Evolutionary conservation across 2,888 invertebrate species (phyloP).

Genomic region (Eupithecia exiguata): DNA sequence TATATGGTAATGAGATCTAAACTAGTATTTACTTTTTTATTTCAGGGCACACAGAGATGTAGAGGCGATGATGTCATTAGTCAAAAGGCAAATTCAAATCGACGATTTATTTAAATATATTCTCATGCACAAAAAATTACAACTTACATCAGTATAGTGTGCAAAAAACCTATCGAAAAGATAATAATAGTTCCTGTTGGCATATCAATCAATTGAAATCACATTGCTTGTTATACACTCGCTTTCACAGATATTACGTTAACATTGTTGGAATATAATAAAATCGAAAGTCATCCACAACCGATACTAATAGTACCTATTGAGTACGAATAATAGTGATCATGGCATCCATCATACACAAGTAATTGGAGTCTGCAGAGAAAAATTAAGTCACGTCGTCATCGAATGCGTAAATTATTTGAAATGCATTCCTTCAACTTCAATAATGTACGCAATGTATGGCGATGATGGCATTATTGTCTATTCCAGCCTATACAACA

Average conservation of each 20-base stretch:
- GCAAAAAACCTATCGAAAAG: conserved; percentile 7
- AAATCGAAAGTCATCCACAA: conserved; percentile 62
- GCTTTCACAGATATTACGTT: conserved; percentile 42
- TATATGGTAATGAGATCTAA: conserved; percentile 39
- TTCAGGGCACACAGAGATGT: conserved; percentile 14
- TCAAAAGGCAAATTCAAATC: conserved; percentile 12
- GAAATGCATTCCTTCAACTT: no score
- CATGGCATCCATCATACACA: conserved; percentile 2
- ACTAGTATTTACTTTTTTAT: conserved; percentile 28
- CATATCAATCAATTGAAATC: conserved; percentile 25
- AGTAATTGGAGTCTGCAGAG: not conserved
- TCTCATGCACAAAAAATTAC: conserved; percentile 1
- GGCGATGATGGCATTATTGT: no score
- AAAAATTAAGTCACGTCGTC: no score
- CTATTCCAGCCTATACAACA: no score
- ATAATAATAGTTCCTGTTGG: conserved; percentile 4
- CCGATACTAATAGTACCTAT: conserved; percentile 46
- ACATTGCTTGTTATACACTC: conserved; percentile 23
- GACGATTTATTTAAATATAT: not conserved
- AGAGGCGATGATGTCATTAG: conserved; percentile 15
- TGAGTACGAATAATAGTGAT: conserved; percentile 12
- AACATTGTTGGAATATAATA: conserved; percentile 50
- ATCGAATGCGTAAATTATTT: no score
- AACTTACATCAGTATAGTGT: conserved; percentile 4
- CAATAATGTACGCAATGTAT: no score